Conservation (phyloP, 2,113 vertebrate species). For the Rhadina sibilatrix region DNA sequence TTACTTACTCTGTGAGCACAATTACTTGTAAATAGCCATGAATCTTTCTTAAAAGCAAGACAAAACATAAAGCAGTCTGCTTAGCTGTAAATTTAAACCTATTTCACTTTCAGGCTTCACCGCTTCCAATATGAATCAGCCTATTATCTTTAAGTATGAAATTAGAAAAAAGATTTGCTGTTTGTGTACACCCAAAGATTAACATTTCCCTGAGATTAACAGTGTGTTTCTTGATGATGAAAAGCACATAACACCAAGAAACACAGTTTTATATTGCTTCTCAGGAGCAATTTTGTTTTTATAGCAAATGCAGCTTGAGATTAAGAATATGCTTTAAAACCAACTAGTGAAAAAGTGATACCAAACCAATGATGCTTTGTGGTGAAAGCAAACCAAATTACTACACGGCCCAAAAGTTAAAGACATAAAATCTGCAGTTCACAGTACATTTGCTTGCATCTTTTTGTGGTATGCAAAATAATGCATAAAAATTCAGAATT, state of each 20-base stretch:
- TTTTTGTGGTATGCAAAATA: slow-evolving; percentile 47
- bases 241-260: not conserved
- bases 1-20: slow-evolving; percentile 6
- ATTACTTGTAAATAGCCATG: slow-evolving; percentile 65
- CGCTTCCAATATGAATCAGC: slow-evolving; percentile 56
- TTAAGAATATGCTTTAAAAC: slow-evolving; percentile 1
- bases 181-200: slow-evolving; percentile 9
- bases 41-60: slow-evolving; percentile 62
- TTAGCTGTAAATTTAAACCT: slow-evolving; percentile 69
- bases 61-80: slow-evolving; percentile 58
- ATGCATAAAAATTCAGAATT: slow-evolving; percentile 10
- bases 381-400: slow-evolving; percentile 28
- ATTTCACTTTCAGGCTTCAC: slow-evolving; percentile 61
- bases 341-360: not conserved
- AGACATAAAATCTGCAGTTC: slow-evolving; percentile 26
- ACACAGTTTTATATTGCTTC: slow-evolving; percentile 22
- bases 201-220: slow-evolving; percentile 39
- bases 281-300: slow-evolving; percentile 26
- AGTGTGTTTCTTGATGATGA: not conserved
- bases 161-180: slow-evolving; percentile 45
- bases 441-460: slow-evolving; percentile 27
- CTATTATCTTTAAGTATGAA: slow-evolving; percentile 63
- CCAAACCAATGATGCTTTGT: not conserved
- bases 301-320: not conserved
- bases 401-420: not conserved